Evolutionary conservation across 1,140 invertebrate species (phyloP), one percentile per base, ranked within the genome.

Genomic region (Lordiphosa stackelbergi): DNA sequence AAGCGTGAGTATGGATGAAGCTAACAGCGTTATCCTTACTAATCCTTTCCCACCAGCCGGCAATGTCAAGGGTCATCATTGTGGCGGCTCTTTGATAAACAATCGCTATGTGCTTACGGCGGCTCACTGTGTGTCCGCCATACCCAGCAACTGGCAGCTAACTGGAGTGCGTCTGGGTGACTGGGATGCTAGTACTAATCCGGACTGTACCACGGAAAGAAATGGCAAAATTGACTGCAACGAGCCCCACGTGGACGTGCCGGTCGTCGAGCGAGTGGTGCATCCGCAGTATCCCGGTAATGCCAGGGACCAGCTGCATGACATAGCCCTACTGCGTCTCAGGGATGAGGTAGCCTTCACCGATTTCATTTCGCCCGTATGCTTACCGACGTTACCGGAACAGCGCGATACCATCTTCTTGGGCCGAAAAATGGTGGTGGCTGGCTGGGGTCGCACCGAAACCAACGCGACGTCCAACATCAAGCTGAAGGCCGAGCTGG

Each of bases 371-470:
- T 89, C 90, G 60, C 93, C 94, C 0, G 91, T 95, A 11, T 96
- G 95, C 66, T 72, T 96, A 1, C 94, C 94, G 5, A 64, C 63
- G 2, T 65, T 85, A n/a, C 74, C 68, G 7, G 58, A 88, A 7
- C 70, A 90, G 31, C 81, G 73, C 1, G 87, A 74, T 11, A 72
- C 62, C 4, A 74, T 74, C 0, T 91, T 90, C 47, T 71, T 90
- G 1, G 89, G 88, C 0, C 73, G 87, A 11, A 90, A 88, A 35
- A 88, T 94, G 34, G 90, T 90, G 53, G 93, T 94, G 0, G 93
- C 94, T 3, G 95, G 95, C 10, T 96, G 95, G 95, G 95, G 95
- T 6, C 92, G 91, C 74, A 94, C 93, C 2, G 93, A 94, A 85
- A 89, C 73, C 6, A 88, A 88, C 13, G 31, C 55, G 0, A 70